phyloP scores from a whole-genome alignment of 1,140 invertebrate genomes.

The Sycophaga agraensis region DNA sequence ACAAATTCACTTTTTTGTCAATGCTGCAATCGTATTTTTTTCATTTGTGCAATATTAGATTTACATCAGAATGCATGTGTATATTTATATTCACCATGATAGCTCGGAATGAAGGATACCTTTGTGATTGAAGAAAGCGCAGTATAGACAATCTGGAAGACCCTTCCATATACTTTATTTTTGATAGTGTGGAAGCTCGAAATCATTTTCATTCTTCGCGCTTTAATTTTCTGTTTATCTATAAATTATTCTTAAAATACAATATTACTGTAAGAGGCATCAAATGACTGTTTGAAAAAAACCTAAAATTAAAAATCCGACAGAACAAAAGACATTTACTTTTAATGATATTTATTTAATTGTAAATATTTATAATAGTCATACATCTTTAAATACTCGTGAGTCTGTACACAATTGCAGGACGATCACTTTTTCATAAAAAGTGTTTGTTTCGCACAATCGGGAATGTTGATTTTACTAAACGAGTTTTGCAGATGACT shows the following conservation, averaged over 20 bases:
- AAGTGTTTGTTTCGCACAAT: not conserved
- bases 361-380: constrained; percentile 7
- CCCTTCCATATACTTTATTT: constrained; percentile 44
- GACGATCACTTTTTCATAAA: not conserved
- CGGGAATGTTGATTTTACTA: constrained; percentile 22
- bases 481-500: not conserved
- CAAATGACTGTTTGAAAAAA: not conserved
- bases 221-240: constrained; percentile 6
- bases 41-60: constrained; percentile 23
- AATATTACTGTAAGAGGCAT: constrained; percentile 34
- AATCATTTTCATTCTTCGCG: constrained; percentile 29
- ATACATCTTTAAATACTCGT: constrained; percentile 5
- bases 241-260: constrained; percentile 31
- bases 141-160: constrained; percentile 44
- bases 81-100: constrained; percentile 14
- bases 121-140: constrained; percentile 35
- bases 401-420: not conserved
- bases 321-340: constrained; percentile 10
- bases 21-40: constrained; percentile 1
- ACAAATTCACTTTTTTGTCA: constrained; percentile 18
- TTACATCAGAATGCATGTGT: constrained; percentile 13
- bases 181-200: constrained; percentile 43
- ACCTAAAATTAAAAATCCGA: not conserved
- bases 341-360: constrained; percentile 19
- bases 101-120: constrained; percentile 34